These are phyloP conservation scores for Euschistus heros DNA, from an alignment of 1,140 invertebrate species.

Conservation along the genomic window DNA sequence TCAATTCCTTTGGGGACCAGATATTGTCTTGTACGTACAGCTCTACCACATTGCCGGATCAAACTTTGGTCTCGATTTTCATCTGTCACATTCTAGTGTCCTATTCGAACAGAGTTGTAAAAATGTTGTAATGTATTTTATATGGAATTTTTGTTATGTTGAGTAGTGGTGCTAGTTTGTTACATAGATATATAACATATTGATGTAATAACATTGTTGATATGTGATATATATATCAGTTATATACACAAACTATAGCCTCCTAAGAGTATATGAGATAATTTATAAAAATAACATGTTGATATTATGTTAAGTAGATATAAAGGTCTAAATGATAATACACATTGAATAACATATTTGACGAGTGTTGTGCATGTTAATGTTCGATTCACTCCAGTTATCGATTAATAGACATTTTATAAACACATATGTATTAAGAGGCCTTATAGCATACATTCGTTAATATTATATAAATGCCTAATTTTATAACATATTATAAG, in stretches of 20 bases:
- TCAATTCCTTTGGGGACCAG: constrained; percentile 1
- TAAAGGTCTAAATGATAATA: background rate
- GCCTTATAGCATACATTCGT: constrained; percentile 9
- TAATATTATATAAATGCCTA: constrained; percentile 14
- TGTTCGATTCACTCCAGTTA: no score
- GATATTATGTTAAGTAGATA: constrained; percentile 4
- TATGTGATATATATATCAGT: background rate
- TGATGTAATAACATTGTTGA: background rate
- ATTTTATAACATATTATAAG: constrained; percentile 12
- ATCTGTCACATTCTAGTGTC: background rate
- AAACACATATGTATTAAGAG: constrained; percentile 14
- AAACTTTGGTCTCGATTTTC: background rate
- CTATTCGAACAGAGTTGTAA: constrained; percentile 3
- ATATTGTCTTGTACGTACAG: background rate
- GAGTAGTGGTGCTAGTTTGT: constrained; percentile 22
- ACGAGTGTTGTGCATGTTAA: no score
- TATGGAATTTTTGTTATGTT: constrained; percentile 19
- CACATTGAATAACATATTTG: background rate
- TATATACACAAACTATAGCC: no score
- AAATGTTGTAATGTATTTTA: constrained; percentile 22
- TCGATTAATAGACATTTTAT: background rate
- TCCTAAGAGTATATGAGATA: background rate
- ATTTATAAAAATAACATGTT: constrained; percentile 8
- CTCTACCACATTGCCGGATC: background rate
- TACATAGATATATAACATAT: constrained; percentile 7